Evolutionary conservation across 2,888 invertebrate genomes (phyloP), one percentile per base, ranked within the genome.

Genomic region (Sabatieria punctata): DNA sequence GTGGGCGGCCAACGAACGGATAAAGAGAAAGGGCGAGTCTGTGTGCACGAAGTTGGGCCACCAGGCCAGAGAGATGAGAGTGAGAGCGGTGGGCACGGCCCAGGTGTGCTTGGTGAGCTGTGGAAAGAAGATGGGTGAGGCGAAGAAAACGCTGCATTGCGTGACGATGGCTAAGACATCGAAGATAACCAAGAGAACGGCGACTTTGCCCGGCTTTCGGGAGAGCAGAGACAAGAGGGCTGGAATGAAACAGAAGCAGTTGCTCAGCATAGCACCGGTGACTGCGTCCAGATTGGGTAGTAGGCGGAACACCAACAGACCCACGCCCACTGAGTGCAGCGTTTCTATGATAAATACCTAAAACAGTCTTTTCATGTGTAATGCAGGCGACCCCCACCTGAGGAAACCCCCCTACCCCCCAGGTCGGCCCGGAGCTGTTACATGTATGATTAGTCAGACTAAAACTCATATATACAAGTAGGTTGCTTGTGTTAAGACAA

Each of bases 21-120:
- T 52, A 18, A 57, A 57, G 6, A 57, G 79, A 52, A 88, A 75
- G 1, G 85, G 80, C 47, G 89, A 86, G 58, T 83, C 78, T 48
- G 78, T 75, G 48, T 84, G 82, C 1, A 89, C 84, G 64, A 85
- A 95, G 68, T 95, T 95, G 68, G 95, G 93, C 95, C 95, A 95
- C 43, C 35, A 43, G 23, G 85, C 85, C 35, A 85, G 75, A 1
- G 93, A 93, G 52, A 86, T 80, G 58, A 88, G 76, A 46, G 86
- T 68, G 33, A 86, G 75, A 1, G 86, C 75, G 0, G 85, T 72
- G 1, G 91, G 88, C 56, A 93, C 82, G 39, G 85, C 73, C 83
- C 83, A 85, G 35, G 85, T 59, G 54, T 49, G 60, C 45, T 50
- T 58, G 27, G 55, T 50, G 3, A 60, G 49, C n/a, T 53, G 51